Conservation (phyloP, 2,797 vertebrate species). For the Cyclopterus lumpus region DNA sequence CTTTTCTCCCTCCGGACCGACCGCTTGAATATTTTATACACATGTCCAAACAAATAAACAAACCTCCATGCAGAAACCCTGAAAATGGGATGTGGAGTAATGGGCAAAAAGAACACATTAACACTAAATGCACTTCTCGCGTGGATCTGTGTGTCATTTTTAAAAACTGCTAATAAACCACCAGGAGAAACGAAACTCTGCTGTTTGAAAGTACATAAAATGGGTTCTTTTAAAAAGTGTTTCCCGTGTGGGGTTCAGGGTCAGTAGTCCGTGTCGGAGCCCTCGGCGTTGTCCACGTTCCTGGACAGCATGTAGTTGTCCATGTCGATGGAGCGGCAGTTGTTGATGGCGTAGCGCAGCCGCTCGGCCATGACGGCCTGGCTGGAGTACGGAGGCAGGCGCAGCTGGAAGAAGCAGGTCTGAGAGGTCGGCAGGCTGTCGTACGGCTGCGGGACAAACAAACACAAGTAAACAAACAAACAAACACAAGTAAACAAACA, state of each 20-base stretch:
- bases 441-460: constrained; percentile 75
- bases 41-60: constrained; percentile 87
- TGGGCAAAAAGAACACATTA: constrained; percentile 15
- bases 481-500: neutral
- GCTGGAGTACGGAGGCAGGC: constrained; percentile 87
- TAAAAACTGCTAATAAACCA: constrained; percentile 87
- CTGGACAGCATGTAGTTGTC: constrained; percentile 90
- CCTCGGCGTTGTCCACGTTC: constrained; percentile 85
- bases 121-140: constrained; percentile 66
- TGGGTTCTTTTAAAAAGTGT: constrained; percentile 79
- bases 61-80: constrained; percentile 88
- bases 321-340: constrained; percentile 90
- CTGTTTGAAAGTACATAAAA: constrained; percentile 65
- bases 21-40: constrained; percentile 85
- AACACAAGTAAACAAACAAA: neutral
- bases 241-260: too few species aligned
- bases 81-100: constrained; percentile 74
- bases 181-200: constrained; percentile 86
- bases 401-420: constrained; percentile 90
- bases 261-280: constrained; percentile 86
- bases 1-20: constrained; percentile 70
- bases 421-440: constrained; percentile 89
- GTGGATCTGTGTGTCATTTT: constrained; percentile 62
- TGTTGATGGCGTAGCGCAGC: constrained; percentile 89
- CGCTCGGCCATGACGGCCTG: constrained; percentile 86